Conservation (phyloP, 2,113 vertebrate genomes). For the Aplodontia rufa region DNA sequence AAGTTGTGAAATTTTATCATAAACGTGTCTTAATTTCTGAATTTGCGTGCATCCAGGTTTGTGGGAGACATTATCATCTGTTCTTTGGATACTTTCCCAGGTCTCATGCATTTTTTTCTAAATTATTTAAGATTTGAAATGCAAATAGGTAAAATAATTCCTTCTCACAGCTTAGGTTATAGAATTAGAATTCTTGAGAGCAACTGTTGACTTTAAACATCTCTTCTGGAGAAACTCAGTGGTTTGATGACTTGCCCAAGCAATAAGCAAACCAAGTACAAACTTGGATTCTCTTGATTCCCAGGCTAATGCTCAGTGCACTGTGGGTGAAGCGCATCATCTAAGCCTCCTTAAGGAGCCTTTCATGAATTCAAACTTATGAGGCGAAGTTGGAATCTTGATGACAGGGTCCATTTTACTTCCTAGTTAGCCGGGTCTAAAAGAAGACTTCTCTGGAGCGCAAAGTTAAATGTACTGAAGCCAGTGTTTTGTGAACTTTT, state of each 20-base stretch:
- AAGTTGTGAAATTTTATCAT: not conserved
- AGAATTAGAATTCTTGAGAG: not conserved
- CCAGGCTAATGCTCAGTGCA: accelerated
- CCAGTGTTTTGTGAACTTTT: not conserved
- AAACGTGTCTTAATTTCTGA: not conserved
- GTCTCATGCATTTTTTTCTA: not conserved
- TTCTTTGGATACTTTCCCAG: not conserved
- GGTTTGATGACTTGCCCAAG: not conserved
- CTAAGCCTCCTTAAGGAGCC: not conserved
- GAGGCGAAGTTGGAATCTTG: not conserved
- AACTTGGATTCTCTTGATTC: not conserved
- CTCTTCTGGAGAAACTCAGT: not conserved
- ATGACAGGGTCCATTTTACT: not conserved
- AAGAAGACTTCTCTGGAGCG: not conserved
- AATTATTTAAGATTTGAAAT: slow-evolving; percentile 39
- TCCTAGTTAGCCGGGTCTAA: not conserved
- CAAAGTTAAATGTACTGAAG: not conserved
- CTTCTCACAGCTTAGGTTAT: not conserved
- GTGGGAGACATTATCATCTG: not conserved
- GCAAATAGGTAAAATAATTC: slow-evolving; percentile 21
- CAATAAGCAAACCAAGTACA: not conserved
- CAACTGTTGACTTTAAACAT: not conserved
- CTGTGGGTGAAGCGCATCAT: not conserved
- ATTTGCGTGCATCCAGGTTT: not conserved
- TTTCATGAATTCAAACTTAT: not conserved